Base-by-base conservation (phyloP, 2,888 invertebrate species). In the Agonum fuliginosum region DNA sequence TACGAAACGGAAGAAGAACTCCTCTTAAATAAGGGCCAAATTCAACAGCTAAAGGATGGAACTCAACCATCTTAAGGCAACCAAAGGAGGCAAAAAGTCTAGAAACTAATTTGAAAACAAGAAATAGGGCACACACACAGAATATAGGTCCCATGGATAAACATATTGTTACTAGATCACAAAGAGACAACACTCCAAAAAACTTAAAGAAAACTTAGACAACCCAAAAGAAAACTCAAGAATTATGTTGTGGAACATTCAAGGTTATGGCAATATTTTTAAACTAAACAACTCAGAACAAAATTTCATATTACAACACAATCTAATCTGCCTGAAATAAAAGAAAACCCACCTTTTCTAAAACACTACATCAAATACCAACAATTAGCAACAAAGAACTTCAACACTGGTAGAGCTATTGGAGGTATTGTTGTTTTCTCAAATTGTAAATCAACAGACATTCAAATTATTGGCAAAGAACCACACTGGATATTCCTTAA, bases 211-310 rank as follows among this genome's bases (percentile, higher is more conserved):
- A 34, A 34, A 34, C 8, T 8, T 34, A 34, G 5, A 34, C 34
- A 58, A 22, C 0, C n/a, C 30, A 22, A 24, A 58, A 20, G 10
- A 58, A 58, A 4, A 22, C 3, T 19, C 10, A 3, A 24, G 24
- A 27, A 58, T 58, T 58, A 30, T 58, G 24, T 58, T 58, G 8
- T 58, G 58, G 58, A 58, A 58, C 14, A 58, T 58, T 5, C 14
- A 24, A 12, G 58, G 58, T 5, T 58, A 8, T 4, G 24, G 8
- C 10, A 58, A 58, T 14, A 22, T 58, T 24, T 30, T 4, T 12
- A 58, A 12, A 2, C 30, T 58, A 4, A 30, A 20, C 12, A 58
- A 30, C 10, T n/a, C 10, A 12, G 12, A 27, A 12, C n/a, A 58
- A 30, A 1, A 22, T 4, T 27, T 22, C 6, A 4, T 58, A n/a